phyloP scores from a whole-genome alignment of 30 jellyfish, hydroid and myxozoan genomes.

The Catostylus mosaicus region DNA sequence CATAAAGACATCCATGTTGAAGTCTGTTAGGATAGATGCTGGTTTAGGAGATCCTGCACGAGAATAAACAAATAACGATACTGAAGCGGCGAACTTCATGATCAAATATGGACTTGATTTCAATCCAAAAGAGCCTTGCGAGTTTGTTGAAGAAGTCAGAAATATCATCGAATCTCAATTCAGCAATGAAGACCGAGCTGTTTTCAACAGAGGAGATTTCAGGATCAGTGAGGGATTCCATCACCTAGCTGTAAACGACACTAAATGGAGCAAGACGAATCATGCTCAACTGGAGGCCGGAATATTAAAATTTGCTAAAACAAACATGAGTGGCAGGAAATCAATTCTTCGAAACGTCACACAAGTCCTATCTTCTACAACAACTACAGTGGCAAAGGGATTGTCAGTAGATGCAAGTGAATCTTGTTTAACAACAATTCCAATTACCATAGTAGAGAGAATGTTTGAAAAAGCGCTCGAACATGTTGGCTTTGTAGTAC shows the following conservation, averaged over 20 bases:
- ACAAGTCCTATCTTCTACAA: no score
- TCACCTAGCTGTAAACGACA: slow-evolving; percentile 8
- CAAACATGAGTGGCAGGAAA: neutral
- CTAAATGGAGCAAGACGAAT: no score
- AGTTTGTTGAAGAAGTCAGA: no score
- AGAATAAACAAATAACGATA: slow-evolving; percentile 27
- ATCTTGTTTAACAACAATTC: no score
- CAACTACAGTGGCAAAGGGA: no score
- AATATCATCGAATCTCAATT: no score
- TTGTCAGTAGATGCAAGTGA: no score
- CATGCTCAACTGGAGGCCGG: no score
- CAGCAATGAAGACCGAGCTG: slow-evolving; percentile 7
- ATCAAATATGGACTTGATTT: slow-evolving; percentile 4
- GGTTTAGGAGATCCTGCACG: slow-evolving; percentile 61
- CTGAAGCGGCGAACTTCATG: slow-evolving; percentile 33
- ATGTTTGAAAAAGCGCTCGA: no score
- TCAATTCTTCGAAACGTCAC: neutral
- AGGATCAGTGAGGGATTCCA: slow-evolving; percentile 9
- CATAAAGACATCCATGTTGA: slow-evolving; percentile 38
- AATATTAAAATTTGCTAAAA: neutral
- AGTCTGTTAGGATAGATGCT: slow-evolving; percentile 18
- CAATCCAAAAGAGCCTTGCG: no score
- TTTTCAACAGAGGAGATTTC: slow-evolving; percentile 12
- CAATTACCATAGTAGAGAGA: no score
- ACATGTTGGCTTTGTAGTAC: no score